Evolutionary conservation across 2,888 invertebrate species (phyloP).

Genomic region (Malthinus flaveolus): DNA sequence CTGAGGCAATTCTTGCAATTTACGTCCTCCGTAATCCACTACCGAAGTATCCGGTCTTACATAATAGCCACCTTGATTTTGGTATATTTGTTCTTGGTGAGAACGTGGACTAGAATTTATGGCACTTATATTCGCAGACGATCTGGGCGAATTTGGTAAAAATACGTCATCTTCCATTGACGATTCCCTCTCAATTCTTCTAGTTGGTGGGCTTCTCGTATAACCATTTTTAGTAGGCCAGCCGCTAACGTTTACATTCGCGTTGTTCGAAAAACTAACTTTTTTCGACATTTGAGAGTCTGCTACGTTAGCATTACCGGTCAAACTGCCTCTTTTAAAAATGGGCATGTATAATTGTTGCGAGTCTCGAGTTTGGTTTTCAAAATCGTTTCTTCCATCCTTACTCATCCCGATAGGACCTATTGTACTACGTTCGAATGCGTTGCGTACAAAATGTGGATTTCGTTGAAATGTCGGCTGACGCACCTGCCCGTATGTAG

Average conservation of each 20-base stretch:
- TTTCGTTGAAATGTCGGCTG: conserved; percentile 24
- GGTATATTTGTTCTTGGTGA: background rate
- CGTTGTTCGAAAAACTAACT: conserved; percentile 57
- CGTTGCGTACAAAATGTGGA: conserved; percentile 40
- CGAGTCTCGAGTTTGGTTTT: conserved; percentile 6
- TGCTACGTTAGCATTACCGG: conserved; percentile 41
- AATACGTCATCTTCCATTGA: conserved; percentile 49
- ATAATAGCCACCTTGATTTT: background rate
- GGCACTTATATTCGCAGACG: background rate
- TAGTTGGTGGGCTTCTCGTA: conserved; percentile 50
- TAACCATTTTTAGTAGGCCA: conserved; percentile 59
- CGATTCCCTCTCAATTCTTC: conserved; percentile 41
- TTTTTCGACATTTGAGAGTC: conserved; percentile 55
- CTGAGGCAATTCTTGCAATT: background rate
- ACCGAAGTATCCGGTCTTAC: background rate
- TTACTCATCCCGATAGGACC: conserved; percentile 34
- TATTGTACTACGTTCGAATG: conserved; percentile 40
- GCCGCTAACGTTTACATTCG: conserved; percentile 36
- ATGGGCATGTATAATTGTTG: conserved; percentile 50
- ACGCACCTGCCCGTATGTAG: conserved; percentile 9
- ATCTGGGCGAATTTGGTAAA: conserved; percentile 33
- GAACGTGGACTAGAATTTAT: background rate
- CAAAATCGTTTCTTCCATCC: conserved; percentile 21
- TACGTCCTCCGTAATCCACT: background rate
- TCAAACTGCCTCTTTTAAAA: conserved; percentile 59